Evolutionary conservation across 2,797 vertebrate genomes (phyloP).

Genomic region (Euthynnus affinis): DNA sequence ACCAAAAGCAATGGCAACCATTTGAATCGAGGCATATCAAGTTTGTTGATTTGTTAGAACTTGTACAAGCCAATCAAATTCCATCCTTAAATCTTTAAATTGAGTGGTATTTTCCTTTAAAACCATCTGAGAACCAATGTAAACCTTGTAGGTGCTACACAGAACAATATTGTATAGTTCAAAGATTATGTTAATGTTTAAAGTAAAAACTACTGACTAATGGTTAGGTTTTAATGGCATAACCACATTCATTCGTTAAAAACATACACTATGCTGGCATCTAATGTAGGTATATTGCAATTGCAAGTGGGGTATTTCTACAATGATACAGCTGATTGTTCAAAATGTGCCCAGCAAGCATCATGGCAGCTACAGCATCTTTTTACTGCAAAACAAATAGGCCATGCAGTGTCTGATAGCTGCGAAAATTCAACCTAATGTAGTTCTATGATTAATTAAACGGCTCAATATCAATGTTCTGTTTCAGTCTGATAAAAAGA

Average conservation of each 20-base stretch:
- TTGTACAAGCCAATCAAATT: conserved; percentile 30
- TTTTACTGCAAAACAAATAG: conserved; percentile 14
- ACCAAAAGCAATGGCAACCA: background rate
- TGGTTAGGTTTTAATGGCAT: conserved; percentile 19
- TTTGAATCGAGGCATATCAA: background rate
- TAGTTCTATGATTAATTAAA: conserved; percentile 13
- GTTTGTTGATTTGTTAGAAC: background rate
- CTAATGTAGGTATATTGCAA: conserved; percentile 71
- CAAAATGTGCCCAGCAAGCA: conserved; percentile 38
- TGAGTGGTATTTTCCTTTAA: conserved; percentile 45
- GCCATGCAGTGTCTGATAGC: conserved; percentile 18
- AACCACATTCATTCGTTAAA: conserved; percentile 54
- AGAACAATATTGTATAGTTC: conserved; percentile 36
- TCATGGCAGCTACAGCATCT: conserved; percentile 8
- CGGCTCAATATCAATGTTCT: conserved; percentile 29
- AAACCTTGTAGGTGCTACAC: conserved; percentile 64
- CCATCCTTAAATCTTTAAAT: conserved; percentile 34
- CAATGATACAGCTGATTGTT: conserved; percentile 37
- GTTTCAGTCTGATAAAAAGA: conserved; percentile 38
- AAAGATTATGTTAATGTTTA: conserved; percentile 3
- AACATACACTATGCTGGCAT: conserved; percentile 64
- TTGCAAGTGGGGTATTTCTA: conserved; percentile 40
- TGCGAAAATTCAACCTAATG: conserved; percentile 17
- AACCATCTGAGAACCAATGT: conserved; percentile 69
- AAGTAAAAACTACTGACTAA: conserved; percentile 48